Base-by-base conservation (phyloP, 2,797 vertebrate species). In the Pelodytes ibericus region DNA sequence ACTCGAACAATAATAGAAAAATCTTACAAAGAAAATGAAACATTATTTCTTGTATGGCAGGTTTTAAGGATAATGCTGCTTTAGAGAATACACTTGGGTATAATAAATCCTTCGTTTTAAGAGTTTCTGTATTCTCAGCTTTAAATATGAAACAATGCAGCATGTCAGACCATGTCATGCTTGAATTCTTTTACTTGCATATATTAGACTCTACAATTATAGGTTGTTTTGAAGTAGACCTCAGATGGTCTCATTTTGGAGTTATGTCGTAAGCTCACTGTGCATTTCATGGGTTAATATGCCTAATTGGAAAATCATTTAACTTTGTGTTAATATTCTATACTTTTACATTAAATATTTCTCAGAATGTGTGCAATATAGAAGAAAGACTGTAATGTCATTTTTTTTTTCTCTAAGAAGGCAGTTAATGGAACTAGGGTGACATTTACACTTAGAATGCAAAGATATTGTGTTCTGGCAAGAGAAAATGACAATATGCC, bases 401-500 rank as follows among this genome's bases (percentile, higher is more conserved):
- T 72, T 65, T 62, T 72, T 36, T 22, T 59, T 62, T 65, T 58
- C 53, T 72, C 49, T 36, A 29, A 58, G 59, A 71, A 39, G 31
- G 27, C 25, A 67, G 57, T 77, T 77, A 77, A 72, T 78, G 47
- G 75, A 60, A 72, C 41, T 4, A 26, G 30, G 56, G 63, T 78
- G 63, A 66, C 69, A 78, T 78, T 78, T 67, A 53, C 70, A 51
- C 29, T 20, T 27, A 22, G 27, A n/a, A 66, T 59, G 51, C 24
- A 24, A 41, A 61, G 41, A 72, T 67, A 53, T 53, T 71, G 39
- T 51, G 16, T 59, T 33, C 53, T 71, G 30, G 68, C n/a, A 65
- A 62, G 6, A 15, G 33, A 18, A 77, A 71, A 72, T 72, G 39
- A 78, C 70, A 67, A 63, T 56, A 67, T 56, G 53, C 57, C 75